phyloP scores from a whole-genome alignment of 2,113 vertebrate genomes.

The Gadus macrocephalus region DNA sequence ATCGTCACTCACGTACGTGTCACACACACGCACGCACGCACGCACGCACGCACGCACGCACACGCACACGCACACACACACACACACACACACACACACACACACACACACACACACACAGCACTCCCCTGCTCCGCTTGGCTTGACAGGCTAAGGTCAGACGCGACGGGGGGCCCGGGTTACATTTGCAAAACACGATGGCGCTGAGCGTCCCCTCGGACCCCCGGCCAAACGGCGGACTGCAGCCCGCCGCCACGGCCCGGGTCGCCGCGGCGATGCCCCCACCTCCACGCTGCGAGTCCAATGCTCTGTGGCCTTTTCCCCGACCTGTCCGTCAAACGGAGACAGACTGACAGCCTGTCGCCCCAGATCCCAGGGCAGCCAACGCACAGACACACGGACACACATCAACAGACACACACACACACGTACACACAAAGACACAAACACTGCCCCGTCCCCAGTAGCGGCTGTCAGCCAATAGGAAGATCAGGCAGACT shows the following conservation, averaged over 20 bases:
- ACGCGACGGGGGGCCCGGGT: constrained; percentile 19
- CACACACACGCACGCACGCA: no score
- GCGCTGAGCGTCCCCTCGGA: constrained; percentile 32
- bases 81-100: no score
- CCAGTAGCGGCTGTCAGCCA: constrained; percentile 27
- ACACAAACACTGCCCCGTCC: neutral
- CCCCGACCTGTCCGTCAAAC: constrained; percentile 40
- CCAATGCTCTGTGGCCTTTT: constrained; percentile 53
- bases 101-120: no score
- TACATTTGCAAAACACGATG: constrained; percentile 64
- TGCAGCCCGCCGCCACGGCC: constrained; percentile 9
- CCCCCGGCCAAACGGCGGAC: constrained; percentile 11
- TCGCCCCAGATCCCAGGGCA: constrained; percentile 43
- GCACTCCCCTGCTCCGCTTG: neutral
- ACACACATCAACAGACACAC: constrained; percentile 1
- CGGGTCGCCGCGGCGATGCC: neutral
- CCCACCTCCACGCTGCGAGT: constrained; percentile 21
- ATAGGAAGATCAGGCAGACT: constrained; percentile 44
- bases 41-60: no score
- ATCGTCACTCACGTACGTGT: no score
- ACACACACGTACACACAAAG: constrained; percentile 38
- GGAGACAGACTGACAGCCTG: constrained; percentile 50
- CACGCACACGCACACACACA: no score
- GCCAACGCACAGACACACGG: constrained; percentile 39
- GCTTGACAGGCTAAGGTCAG: neutral